phyloP scores from a whole-genome alignment of 2,888 invertebrate species.

The Ennomos fuscantarius region DNA sequence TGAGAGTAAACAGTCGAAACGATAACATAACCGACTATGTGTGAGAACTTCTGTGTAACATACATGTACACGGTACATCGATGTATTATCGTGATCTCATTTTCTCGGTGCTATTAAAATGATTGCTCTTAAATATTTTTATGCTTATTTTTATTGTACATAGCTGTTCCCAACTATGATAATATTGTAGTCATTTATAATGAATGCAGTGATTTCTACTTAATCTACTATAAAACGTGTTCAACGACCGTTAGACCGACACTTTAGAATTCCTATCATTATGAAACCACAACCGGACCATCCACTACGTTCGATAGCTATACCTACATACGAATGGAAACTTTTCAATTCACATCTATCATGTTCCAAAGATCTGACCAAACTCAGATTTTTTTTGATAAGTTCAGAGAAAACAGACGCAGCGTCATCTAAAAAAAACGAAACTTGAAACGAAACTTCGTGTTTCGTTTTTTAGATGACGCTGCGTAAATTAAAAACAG shows the following conservation, averaged over 20 bases:
- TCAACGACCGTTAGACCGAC: constrained; percentile 12
- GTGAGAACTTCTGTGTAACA: constrained; percentile 4
- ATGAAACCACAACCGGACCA: constrained; percentile 23
- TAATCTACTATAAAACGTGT: constrained; percentile 18
- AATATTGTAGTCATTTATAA: not conserved
- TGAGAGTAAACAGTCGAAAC: constrained; percentile 30
- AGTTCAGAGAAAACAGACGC: too few relatives aligned
- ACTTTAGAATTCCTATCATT: constrained; percentile 30
- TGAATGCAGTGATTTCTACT: constrained; percentile 9
- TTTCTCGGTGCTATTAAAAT: too few relatives aligned
- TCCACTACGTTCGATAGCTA: constrained; percentile 14
- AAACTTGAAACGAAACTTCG: too few relatives aligned
- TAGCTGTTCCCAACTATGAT: not conserved
- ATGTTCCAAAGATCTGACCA: not conserved
- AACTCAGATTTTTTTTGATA: too few relatives aligned
- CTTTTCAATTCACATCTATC: constrained; percentile 20
- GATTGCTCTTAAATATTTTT: too few relatives aligned
- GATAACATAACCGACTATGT: constrained; percentile 13
- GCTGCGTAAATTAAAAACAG: too few relatives aligned
- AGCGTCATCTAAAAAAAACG: too few relatives aligned
- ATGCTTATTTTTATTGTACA: too few relatives aligned
- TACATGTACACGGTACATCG: not conserved
- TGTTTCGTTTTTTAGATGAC: too few relatives aligned
- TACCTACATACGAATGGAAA: constrained; percentile 10
- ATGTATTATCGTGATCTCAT: too few relatives aligned